A percentile compares a stretch with the other conserved stretches of the same genome.
These are phyloP conservation scores for Silurus lanzhouensis DNA, from an alignment of 2,797 vertebrate species.

Conservation along the genomic window DNA sequence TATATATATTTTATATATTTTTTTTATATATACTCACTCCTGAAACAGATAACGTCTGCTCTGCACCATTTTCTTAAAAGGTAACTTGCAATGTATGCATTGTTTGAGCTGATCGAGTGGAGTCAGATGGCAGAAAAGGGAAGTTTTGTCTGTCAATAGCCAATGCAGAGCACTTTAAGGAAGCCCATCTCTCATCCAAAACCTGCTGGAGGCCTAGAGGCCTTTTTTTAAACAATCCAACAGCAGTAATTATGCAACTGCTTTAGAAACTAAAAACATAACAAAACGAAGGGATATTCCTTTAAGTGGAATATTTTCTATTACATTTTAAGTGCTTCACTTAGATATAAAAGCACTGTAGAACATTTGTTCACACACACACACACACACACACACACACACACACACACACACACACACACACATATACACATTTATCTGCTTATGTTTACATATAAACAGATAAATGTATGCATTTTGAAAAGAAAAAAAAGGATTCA, in stretches of 20 bases:
- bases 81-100: not conserved
- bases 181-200: not conserved
- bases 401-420: not conserved
- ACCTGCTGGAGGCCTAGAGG: no score
- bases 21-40: not conserved
- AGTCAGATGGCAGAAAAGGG: not conserved
- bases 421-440: conserved; percentile 6
- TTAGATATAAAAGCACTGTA: not conserved
- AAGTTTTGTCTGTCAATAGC: not conserved
- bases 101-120: not conserved
- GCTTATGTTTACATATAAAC: not conserved
- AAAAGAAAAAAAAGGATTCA: not conserved
- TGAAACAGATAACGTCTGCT: not conserved
- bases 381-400: conserved; percentile 11
- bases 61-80: not conserved
- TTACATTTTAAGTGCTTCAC: conserved; percentile 5
- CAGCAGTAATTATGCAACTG: not conserved
- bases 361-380: conserved; percentile 15
- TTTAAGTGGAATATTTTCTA: not conserved
- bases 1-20: no score
- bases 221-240: not conserved
- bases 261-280: not conserved
- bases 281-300: conserved; percentile 3
- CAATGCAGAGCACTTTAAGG: not conserved
- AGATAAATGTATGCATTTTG: conserved; percentile 13